Base-by-base conservation (phyloP, 2,113 vertebrate genomes). In the Forbesichthys agassizii region DNA sequence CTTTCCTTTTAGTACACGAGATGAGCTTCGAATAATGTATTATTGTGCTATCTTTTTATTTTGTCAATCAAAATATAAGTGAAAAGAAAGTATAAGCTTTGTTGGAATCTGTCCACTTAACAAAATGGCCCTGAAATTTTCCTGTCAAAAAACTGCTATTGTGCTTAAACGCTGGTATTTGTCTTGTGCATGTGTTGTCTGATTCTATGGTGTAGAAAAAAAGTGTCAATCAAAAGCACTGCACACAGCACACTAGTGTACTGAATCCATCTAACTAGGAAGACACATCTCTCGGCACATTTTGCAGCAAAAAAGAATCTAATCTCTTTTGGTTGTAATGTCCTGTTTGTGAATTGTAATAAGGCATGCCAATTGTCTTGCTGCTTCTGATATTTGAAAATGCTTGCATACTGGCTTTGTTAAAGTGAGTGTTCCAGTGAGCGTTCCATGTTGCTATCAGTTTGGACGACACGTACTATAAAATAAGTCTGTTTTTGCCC, bases 41-140 rank as follows among this genome's bases (percentile, higher is more conserved):
- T 52, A 14, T 52, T 52, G 11, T 52, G 27, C 2, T 27, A 66
- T 54, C 8, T 55, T 55, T 16, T 55, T 55, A 8, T 9, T 56
- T 56, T 56, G 3, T 56, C 54, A 16, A 79, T 65, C 3, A 33
- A 27, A 62, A 59, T 54, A 66, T 61, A 73, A 75, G 64, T 79
- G 74, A 36, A 73, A 68, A 56, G 74, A 36, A 73, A 68, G 58
- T 82, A 56, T 89, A 88, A 84, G 88, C 86, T 89, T 91, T 91
- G 89, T 91, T 91, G 89, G 89, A 89, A 88, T 82, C 88, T 89
- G 89, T 91, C 89, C 89, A 88, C 85, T 74, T 79, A 85, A 78
- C 27, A 2, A 86, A 89, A 88, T 81, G 87, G 85, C 79, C 20
- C 61, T 74, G 33, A 64, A 16, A 66, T 54, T 69, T 51, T 12